Percentiles rank a stretch among this genome's conserved stretches.
These are phyloP conservation scores for Maylandia zebra DNA, from an alignment of 2,113 vertebrate genomes.

Conservation along the genomic window DNA sequence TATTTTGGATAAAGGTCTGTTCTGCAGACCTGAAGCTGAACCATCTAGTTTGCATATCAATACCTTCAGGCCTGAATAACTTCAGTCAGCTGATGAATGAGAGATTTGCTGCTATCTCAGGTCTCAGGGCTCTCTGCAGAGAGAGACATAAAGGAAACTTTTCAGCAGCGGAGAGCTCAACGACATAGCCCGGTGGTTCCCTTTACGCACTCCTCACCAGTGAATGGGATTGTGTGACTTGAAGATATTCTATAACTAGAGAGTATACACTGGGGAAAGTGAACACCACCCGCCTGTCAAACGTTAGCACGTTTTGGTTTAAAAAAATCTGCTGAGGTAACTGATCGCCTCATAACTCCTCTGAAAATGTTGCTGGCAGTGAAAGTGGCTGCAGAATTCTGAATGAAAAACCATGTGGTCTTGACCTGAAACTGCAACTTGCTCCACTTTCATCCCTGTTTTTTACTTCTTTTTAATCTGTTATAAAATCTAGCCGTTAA, in stretches of 20 bases:
- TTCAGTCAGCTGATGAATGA: constrained; percentile 82
- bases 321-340: not conserved
- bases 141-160: constrained; percentile 55
- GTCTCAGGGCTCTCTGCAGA: constrained; percentile 70
- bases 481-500: not conserved
- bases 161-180: constrained; percentile 69
- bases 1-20: constrained; percentile 64
- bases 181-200: constrained; percentile 53
- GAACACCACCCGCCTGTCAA: constrained; percentile 16
- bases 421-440: not conserved
- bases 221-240: constrained; percentile 37
- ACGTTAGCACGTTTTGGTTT: not conserved
- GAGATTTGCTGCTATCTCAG: constrained; percentile 74
- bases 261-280: constrained; percentile 5
- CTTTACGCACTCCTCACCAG: constrained; percentile 29
- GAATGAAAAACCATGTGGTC: not conserved
- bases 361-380: not conserved
- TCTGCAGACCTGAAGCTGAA: constrained; percentile 65
- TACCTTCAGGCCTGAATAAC: constrained; percentile 74
- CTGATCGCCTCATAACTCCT: not conserved
- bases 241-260: constrained; percentile 25
- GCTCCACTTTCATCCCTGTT: not conserved
- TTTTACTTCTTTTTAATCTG: not conserved
- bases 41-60: constrained; percentile 81
- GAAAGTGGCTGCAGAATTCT: not conserved